Evolutionary conservation across 2,797 vertebrate species (phyloP).

Genomic region (Xenopus petersii): DNA sequence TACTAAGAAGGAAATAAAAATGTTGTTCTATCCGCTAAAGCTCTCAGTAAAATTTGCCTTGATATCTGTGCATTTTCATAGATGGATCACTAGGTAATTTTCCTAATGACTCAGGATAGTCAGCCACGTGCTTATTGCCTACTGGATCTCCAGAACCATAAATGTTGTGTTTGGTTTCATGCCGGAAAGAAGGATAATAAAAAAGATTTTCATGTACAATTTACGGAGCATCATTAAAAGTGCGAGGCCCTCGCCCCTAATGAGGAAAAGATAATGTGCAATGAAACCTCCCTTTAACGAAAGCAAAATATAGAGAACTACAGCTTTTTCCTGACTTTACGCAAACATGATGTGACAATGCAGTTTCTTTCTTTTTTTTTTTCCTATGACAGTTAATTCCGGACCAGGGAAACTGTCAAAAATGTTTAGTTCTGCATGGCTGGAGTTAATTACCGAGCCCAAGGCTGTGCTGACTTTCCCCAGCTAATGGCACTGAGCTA

Average conservation of each 20-base stretch:
- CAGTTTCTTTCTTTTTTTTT: conserved; percentile 82
- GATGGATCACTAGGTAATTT: conserved; percentile 45
- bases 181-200: neutral
- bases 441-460: conserved; percentile 94
- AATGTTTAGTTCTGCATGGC: conserved; percentile 96
- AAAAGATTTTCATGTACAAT: conserved; percentile 27
- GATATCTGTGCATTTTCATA: conserved; percentile 36
- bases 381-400: conserved; percentile 95
- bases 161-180: too few species aligned
- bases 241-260: conserved; percentile 74
- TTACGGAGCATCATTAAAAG: conserved; percentile 64
- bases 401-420: conserved; percentile 95
- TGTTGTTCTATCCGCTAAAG: conserved; percentile 36
- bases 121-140: neutral
- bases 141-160: conserved; percentile 29
- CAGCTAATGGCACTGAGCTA: conserved; percentile 91
- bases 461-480: conserved; percentile 77
- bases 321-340: conserved; percentile 70
- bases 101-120: conserved; percentile 44
- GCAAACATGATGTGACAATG: conserved; percentile 88
- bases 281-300: conserved; percentile 65
- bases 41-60: conserved; percentile 29
- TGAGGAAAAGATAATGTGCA: conserved; percentile 75
- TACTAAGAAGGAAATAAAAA: conserved; percentile 25
- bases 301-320: conserved; percentile 64